Conservation (phyloP, 2,888 invertebrate genomes). For the Drosophila borborema region DNA sequence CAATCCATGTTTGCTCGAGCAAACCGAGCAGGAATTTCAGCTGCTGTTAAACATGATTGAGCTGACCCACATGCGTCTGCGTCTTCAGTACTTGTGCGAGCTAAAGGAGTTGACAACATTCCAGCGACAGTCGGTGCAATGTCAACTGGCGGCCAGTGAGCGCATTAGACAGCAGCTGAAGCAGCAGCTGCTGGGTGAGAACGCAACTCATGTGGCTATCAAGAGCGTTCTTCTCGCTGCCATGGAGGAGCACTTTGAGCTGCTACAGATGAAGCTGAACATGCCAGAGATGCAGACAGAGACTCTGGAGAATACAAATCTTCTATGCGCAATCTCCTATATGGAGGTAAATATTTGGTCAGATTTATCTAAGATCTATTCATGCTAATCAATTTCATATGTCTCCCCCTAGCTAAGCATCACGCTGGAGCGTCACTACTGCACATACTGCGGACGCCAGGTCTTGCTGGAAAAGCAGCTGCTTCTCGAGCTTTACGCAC, state of each 20-base stretch:
- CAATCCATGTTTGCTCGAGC: constrained; percentile 10
- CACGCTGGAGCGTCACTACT: constrained; percentile 69
- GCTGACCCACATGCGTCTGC: constrained; percentile 65
- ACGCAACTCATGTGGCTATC: constrained; percentile 4
- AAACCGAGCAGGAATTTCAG: constrained; percentile 26
- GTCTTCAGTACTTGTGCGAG: constrained; percentile 60
- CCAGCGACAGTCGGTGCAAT: constrained; percentile 65
- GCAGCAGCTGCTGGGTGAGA: constrained; percentile 4
- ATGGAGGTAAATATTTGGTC: constrained; percentile 60
- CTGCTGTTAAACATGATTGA: constrained; percentile 58
- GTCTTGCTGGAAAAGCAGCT: constrained; percentile 60
- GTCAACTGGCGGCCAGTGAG: constrained; percentile 43
- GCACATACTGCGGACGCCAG: constrained; percentile 71
- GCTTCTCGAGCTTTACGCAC: constrained; percentile 70
- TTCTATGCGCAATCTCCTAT: constrained; percentile 74
- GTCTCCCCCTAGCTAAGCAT: constrained; percentile 52
- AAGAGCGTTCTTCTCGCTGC: constrained; percentile 31
- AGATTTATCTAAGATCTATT: accelerated
- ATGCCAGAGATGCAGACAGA: background rate
- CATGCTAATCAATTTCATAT: background rate
- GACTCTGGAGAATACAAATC: background rate
- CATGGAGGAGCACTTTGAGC: constrained; percentile 40
- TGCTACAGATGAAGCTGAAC: constrained; percentile 30
- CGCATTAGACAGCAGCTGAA: constrained; percentile 21
- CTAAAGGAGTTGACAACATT: constrained; percentile 54